Percentiles rank a stretch among this genome's conserved stretches.
Conservation (phyloP, 2,113 vertebrate species). For the Halichoerus grypus region DNA sequence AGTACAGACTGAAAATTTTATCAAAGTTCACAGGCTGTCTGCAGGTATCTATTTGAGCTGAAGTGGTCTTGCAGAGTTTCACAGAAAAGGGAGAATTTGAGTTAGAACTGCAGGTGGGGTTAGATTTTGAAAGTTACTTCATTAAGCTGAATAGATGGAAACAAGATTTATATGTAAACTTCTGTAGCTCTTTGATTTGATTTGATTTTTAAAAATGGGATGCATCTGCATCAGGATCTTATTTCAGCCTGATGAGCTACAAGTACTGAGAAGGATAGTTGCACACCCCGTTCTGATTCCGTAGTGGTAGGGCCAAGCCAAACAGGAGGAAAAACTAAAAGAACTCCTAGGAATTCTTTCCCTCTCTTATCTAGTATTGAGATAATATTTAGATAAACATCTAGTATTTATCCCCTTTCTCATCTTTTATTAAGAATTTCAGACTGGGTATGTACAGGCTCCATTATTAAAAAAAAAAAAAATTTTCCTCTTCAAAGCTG, state of each 20-base stretch:
- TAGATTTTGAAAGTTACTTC: constrained; percentile 5
- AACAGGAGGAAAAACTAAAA: background rate
- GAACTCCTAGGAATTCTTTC: background rate
- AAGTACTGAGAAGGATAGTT: background rate
- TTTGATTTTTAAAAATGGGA: background rate
- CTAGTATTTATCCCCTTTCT: background rate
- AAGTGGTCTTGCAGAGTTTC: background rate
- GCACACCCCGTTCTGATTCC: background rate
- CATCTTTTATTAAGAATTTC: background rate
- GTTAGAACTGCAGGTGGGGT: background rate
- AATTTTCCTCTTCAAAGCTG: background rate
- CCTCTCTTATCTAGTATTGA: background rate
- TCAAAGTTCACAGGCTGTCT: background rate
- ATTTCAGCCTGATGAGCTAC: background rate
- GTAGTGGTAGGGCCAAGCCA: background rate
- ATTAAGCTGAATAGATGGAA: background rate
- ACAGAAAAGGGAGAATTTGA: background rate
- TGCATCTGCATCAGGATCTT: background rate
- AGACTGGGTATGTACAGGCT: background rate
- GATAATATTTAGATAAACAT: background rate
- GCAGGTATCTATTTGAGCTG: background rate
- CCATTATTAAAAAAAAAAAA: background rate
- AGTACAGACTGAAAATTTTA: background rate
- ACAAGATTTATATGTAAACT: constrained; percentile 1
- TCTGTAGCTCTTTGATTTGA: background rate